Evolutionary conservation across 2,113 vertebrate genomes (phyloP), one percentile per base, ranked within the genome.

Genomic region (Caretta caretta): DNA sequence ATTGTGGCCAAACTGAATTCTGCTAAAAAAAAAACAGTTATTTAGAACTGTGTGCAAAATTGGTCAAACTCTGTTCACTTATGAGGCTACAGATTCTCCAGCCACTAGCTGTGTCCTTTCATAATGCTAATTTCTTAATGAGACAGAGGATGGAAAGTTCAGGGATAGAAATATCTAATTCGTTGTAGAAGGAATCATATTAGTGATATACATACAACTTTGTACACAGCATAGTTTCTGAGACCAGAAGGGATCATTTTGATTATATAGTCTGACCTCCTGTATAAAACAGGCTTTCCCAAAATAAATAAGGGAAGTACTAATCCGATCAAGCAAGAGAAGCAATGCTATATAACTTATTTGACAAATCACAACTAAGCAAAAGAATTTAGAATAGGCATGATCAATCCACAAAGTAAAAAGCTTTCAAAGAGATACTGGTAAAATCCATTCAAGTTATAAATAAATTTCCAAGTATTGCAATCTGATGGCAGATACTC

Each of bases 341-440:
- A 96, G 97, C 0, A 0, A 92, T 91, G 78, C 51, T 3, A 0
- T 51, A 13, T 25, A 92, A 79, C 59, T 86, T 75, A 76, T 46
- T 76, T 76, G 38, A 83, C 80, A 95, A 93, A 92, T 91, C 56
- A 82, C 85, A 94, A 22, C 38, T 86, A 83, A 91, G 46, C n/a
- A 94, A 75, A 78, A 19, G 96, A 94, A 96, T 94, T 97, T 95
- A 96, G 93, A 95, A 92, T 96, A 96, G 95, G 95, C 95, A 96
- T 95, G 80, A 97, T 85, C 87, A 93, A 94, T 16, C 62, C 65
- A 81, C 83, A 90, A 24, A 88, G 31, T 48, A 92, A 69, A 69
- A n/a, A n/a, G 29, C 31, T 17, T 65, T 69, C 35, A n/a, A 20
- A 69, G 29, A 69, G 35, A 69, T n/a, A 69, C 35, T 69, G 16